Evolutionary conservation across 2,888 invertebrate species (phyloP), one percentile per base, ranked within the genome.

Genomic region (Drosophila paranaensis): DNA sequence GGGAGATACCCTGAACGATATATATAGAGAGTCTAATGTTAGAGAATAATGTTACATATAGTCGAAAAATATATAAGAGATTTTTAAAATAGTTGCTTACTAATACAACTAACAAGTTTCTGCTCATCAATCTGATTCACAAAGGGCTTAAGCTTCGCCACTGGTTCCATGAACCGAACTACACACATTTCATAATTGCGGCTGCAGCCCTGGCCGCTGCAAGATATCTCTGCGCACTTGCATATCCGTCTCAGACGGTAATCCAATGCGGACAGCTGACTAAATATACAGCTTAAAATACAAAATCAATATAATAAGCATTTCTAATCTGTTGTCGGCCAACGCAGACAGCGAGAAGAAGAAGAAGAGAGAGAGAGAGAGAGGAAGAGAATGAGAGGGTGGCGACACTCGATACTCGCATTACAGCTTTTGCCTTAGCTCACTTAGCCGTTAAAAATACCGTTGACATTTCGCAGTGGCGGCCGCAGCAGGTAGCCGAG

Each of bases 391-490:
- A 11, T 2, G 20, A 42, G 43, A 13, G 48, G 3, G 20, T 11
- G 50, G 39, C 6, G 37, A 25, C 25, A 53, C 13, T 10, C 9
- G 53, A 37, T 14, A 14, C 20, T 35, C 35, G 68, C 42, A 64
- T 79, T 63, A 72, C 65, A 48, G 46, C 50, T 60, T 63, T 62
- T 67, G 39, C 13, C 55, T 60, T 58, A 68, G 74, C 62, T 71
- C 68, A 80, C 66, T 74, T 72, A 60, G 66, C 70, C 64, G 75
- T 74, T 86, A 88, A 76, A 87, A 84, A 88, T 88, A 88, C 70
- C 84, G 73, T 79, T 83, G 89, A 83, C 89, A 87, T 89, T 89
- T 89, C 68, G 53, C 65, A 69, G 78, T 62, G 57, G 56, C 64
- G 35, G 53, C 39, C 48, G 61, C 62, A 43, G 56, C 62, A 11